Evolutionary conservation across 2,888 invertebrate genomes (phyloP).

Genomic region (Philonicus albiceps): DNA sequence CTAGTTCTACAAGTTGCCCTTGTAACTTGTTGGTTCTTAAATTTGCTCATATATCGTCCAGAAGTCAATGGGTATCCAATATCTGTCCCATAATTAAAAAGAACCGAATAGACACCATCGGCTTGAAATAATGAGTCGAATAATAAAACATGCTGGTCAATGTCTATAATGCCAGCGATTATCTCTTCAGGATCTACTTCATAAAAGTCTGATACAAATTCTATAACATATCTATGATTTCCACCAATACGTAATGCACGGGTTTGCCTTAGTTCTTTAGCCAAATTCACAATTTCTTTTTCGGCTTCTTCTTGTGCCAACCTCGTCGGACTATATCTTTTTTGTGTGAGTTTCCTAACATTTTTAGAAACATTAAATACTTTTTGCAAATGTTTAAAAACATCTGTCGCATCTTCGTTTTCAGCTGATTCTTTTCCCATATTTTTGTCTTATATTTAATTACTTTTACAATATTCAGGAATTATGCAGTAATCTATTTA

Average conservation of each 20-base stretch:
- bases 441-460: background rate
- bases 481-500: background rate
- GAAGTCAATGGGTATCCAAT: slow-evolving; percentile 68
- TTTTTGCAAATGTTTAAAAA: background rate
- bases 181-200: slow-evolving; percentile 72
- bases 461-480: background rate
- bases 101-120: slow-evolving; percentile 69
- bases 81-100: slow-evolving; percentile 74
- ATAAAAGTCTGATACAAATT: slow-evolving; percentile 73
- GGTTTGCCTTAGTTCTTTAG: slow-evolving; percentile 55
- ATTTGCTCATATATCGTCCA: slow-evolving; percentile 53
- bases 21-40: slow-evolving; percentile 61
- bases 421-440: background rate
- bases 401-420: background rate
- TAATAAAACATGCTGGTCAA: slow-evolving; percentile 69
- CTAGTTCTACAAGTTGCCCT: slow-evolving; percentile 73
- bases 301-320: background rate
- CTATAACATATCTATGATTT: slow-evolving; percentile 72
- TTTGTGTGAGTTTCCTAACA: background rate
- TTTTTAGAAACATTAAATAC: background rate
- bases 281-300: slow-evolving; percentile 22
- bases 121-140: slow-evolving; percentile 71
- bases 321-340: background rate
- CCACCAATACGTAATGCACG: slow-evolving; percentile 55
- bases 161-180: slow-evolving; percentile 76